Percentiles rank a stretch among this genome's conserved stretches.
phyloP scores from a whole-genome alignment of 2,797 vertebrate species.

The Epinephelus malabaricus region DNA sequence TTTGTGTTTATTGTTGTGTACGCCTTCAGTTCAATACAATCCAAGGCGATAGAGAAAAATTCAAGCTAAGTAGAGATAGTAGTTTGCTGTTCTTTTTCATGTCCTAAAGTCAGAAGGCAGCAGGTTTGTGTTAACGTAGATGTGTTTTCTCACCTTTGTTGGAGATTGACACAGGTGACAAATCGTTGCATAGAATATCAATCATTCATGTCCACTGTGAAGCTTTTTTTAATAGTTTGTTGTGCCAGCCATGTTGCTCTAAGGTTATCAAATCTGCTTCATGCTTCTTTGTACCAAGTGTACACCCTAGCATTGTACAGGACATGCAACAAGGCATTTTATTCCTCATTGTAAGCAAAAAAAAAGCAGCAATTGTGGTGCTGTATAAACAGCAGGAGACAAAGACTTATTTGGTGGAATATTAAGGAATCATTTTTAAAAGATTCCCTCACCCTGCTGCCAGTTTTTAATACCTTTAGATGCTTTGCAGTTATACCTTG shows the following conservation, averaged over 20 bases:
- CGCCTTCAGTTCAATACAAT: not conserved
- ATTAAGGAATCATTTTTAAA: not conserved
- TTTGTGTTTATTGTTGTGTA: slow-evolving; percentile 13
- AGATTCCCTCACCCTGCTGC: not conserved
- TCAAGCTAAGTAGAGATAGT: too few species aligned
- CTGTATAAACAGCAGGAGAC: not conserved
- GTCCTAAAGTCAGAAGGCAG: not conserved
- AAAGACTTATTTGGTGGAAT: slow-evolving; percentile 1
- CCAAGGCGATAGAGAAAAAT: slow-evolving; percentile 12
- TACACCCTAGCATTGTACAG: not conserved
- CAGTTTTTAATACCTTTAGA: slow-evolving; percentile 13
- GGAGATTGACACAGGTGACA: slow-evolving; percentile 20
- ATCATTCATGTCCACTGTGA: not conserved
- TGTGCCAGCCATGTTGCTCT: not conserved
- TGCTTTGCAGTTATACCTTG: slow-evolving; percentile 23
- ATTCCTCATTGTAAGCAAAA: slow-evolving; percentile 1
- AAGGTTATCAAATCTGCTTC: not conserved
- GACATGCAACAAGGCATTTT: not conserved
- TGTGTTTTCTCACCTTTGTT: slow-evolving; percentile 12
- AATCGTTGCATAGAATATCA: not conserved
- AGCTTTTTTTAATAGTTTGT: slow-evolving; percentile 5
- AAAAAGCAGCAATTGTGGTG: not conserved
- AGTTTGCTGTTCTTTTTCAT: not conserved
- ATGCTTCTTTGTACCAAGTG: slow-evolving; percentile 2
- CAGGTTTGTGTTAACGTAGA: not conserved